Base-by-base conservation (phyloP, 2,113 vertebrate species). In the Lanius ludovicianus region DNA sequence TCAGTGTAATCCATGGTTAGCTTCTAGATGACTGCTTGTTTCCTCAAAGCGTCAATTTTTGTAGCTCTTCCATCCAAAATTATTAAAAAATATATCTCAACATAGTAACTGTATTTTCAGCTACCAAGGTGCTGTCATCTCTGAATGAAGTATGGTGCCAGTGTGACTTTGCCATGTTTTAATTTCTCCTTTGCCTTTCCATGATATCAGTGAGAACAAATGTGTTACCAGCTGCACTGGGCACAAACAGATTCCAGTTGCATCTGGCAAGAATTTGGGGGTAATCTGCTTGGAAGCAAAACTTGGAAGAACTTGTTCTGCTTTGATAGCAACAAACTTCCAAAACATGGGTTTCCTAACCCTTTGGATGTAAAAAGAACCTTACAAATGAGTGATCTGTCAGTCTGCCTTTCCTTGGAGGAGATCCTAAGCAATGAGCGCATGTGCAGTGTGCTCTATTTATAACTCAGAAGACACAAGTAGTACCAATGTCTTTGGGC, bases 361-460 rank as follows among this genome's bases (percentile, higher is more conserved):
- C 20, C 9, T 70, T 67, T 89, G 33, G 52, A 27, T 20, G 33
- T 37, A 21, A 60, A 31, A 62, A 44, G 30, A 5, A 4, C 7
- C 24, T 42, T 6, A 15, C 4, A 37, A 46, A 44, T 0, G 18
- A n/a, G 33, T 33, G 16, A 27, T 77, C 37, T 44, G 41, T 28
- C 44, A 42, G 16, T 44, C 53, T 94, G 83, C 30, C 41, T 80
- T 76, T 80, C 16, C 28, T 62, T 74, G 63, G 59, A 76, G 44
- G 44, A 28, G 24, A 15, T 50, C 35, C 25, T 33, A 44, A 37
- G 68, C 56, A 57, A 11, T 15, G 28, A 31, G 69, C 89, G 33
- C 11, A 4, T 0, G 2, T 52, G 49, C 25, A 50, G 19, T 0
- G 0, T 33, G 13, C 39, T 87, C 27, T 78, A 33, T 80, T 95